Conservation (phyloP, 2,888 invertebrate genomes). For the Mechanitis mazaeus region DNA sequence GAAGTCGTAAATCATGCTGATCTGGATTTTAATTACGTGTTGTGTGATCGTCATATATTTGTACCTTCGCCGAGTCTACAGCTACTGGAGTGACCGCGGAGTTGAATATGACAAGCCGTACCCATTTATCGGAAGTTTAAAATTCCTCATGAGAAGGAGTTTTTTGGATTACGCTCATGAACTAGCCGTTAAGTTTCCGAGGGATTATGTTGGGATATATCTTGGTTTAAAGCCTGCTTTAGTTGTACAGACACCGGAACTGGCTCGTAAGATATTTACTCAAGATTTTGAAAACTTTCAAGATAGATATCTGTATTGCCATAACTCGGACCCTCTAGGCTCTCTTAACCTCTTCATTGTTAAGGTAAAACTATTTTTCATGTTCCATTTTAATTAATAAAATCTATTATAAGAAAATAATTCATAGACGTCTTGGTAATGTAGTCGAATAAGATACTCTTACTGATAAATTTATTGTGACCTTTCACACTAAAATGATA, state of each 20-base stretch:
- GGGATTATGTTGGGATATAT: constrained; percentile 52
- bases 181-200: constrained; percentile 38
- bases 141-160: constrained; percentile 52
- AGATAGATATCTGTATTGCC: constrained; percentile 45
- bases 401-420: no score
- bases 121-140: constrained; percentile 48
- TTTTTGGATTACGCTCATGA: constrained; percentile 45
- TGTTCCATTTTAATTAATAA: no score
- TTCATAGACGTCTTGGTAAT: no score
- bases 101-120: constrained; percentile 49
- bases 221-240: constrained; percentile 50
- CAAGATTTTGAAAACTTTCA: constrained; percentile 52
- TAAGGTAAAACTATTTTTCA: constrained; percentile 38
- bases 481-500: no score
- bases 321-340: constrained; percentile 51
- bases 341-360: constrained; percentile 55
- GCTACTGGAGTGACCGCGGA: constrained; percentile 54
- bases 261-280: constrained; percentile 46
- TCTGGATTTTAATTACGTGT: constrained; percentile 15
- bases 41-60: constrained; percentile 38
- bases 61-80: constrained; percentile 42
- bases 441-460: no score
- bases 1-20: neutral
- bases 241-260: constrained; percentile 51
- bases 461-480: no score